Base-by-base conservation (phyloP, 2,797 vertebrate genomes). In the Buphagus erythrorhynchus region DNA sequence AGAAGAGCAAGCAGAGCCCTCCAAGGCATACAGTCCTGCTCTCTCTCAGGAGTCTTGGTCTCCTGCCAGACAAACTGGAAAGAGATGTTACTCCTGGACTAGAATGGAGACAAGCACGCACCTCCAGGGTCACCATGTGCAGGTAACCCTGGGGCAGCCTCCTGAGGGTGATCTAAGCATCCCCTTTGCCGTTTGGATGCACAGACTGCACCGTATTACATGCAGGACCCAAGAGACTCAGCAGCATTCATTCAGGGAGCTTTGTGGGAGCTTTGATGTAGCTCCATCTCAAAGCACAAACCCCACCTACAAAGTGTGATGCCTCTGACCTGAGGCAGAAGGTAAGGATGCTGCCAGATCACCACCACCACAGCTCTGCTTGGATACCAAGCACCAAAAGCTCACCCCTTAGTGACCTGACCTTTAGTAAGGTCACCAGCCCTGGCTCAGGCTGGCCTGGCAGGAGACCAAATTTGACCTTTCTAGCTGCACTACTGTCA, bases 1-100 rank as follows among this genome's bases (percentile, higher is more conserved):
- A 94, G 80, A 49, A 42, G 67, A 85, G 71, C 63, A 87, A 63
- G 84, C 84, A 87, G 71, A 93, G 67, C 52, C 74, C 90, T 93
- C 43, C 22, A 26, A 87, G 88, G 86, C 90, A 90, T 63, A 62
- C 26, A 83, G 90, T 46, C 78, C n/a, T 52, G 59, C 72, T 71
- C 25, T 35, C 84, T 46, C 77, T 62, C 4, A 1, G 11, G 54
- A 80, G 62, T 13, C 73, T 46, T 54, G 42, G 43, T 42, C 71
- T 86, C 51, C 66, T 77, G 77, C 67, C 93, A 90, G 79, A 69
- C 38, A 57, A 81, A 71, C 78, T 79, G 17, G 7, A 85, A 57
- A 85, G 48, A 90, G 69, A 79, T 25, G 35, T 73, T 75, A 69
- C 17, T 85, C 51, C 21, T 15, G 12, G 38, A 31, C 33, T 28